Evolutionary conservation across 2,797 vertebrate species (phyloP).

Genomic region (Tachyglossus aculeatus): DNA sequence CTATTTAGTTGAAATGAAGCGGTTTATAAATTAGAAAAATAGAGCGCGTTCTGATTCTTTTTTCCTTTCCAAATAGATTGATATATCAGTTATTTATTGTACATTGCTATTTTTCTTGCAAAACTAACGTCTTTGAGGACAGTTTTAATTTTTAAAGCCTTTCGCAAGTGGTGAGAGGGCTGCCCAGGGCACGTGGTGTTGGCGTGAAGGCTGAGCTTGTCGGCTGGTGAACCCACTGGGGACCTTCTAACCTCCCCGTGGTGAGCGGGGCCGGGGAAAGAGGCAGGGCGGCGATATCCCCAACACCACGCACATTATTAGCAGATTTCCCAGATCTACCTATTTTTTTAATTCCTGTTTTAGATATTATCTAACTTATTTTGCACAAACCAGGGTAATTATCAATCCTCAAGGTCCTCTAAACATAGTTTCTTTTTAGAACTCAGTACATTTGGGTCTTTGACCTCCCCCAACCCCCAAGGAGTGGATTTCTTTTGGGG

Average conservation of each 20-base stretch:
- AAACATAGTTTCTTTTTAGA: slow-evolving; percentile 40
- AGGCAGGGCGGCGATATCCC: no score
- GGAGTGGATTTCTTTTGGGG: slow-evolving; percentile 20
- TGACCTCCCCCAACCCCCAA: slow-evolving; percentile 16
- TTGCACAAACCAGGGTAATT: slow-evolving; percentile 42
- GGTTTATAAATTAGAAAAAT: slow-evolving; percentile 35
- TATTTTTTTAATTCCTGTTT: slow-evolving; percentile 41
- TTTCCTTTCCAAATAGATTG: slow-evolving; percentile 30
- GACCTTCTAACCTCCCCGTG: slow-evolving; percentile 48
- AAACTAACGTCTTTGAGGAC: slow-evolving; percentile 28
- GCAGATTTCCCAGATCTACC: slow-evolving; percentile 24
- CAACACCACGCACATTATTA: slow-evolving; percentile 46
- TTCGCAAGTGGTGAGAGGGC: slow-evolving; percentile 22
- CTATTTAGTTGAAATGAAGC: slow-evolving; percentile 35
- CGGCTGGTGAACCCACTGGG: slow-evolving; percentile 50
- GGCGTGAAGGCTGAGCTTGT: slow-evolving; percentile 26
- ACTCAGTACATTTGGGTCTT: slow-evolving; percentile 39
- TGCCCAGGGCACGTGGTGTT: slow-evolving; percentile 21
- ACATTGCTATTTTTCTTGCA: slow-evolving; percentile 44
- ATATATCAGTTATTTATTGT: slow-evolving; percentile 26
- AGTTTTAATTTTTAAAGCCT: slow-evolving; percentile 18
- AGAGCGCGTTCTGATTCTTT: slow-evolving; percentile 24
- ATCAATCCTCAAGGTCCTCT: slow-evolving; percentile 28
- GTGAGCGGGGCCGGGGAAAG: slow-evolving; percentile 33
- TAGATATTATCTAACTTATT: slow-evolving; percentile 31